A percentile compares a stretch with the other conserved stretches of the same genome.
Conservation (phyloP, 2,113 vertebrate genomes). For the Colius striatus region DNA sequence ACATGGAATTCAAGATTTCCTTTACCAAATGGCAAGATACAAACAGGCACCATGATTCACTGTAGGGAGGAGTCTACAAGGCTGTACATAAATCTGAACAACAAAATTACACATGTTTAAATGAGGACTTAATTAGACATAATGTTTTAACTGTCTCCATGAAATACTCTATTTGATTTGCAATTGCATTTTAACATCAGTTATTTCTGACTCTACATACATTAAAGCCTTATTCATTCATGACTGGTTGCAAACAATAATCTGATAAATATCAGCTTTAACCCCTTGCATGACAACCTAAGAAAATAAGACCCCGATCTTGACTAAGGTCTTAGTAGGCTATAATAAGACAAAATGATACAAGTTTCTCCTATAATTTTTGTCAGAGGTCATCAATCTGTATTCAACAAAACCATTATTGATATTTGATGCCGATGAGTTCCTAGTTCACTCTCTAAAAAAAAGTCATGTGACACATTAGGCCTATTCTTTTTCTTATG, state of each 20-base stretch:
- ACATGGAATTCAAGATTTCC: not conserved
- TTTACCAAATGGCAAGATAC: not conserved
- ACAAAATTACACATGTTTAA: slow-evolving; percentile 60
- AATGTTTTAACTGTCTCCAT: slow-evolving; percentile 63
- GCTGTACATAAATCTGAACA: slow-evolving; percentile 18
- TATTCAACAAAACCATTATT: slow-evolving; percentile 58
- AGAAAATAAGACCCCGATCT: slow-evolving; percentile 47
- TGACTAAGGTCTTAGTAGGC: slow-evolving; percentile 40
- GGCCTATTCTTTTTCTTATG: slow-evolving; percentile 32
- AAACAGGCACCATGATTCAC: not conserved
- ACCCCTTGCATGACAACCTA: slow-evolving; percentile 50
- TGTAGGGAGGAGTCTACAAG: not conserved
- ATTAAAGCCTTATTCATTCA: slow-evolving; percentile 66
- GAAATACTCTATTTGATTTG: slow-evolving; percentile 58
- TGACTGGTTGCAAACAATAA: slow-evolving; percentile 69
- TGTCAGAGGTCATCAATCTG: slow-evolving; percentile 64
- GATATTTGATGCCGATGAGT: slow-evolving; percentile 55
- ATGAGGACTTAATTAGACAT: slow-evolving; percentile 69
- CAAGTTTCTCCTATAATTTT: slow-evolving; percentile 65
- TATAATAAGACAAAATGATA: slow-evolving; percentile 65
- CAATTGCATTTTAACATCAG: slow-evolving; percentile 38
- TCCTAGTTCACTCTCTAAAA: slow-evolving; percentile 36
- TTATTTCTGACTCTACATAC: slow-evolving; percentile 58
- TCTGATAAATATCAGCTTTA: slow-evolving; percentile 63
- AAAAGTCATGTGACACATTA: slow-evolving; percentile 28